These are phyloP conservation scores for Polylopha cassiicola DNA, from an alignment of 2,888 invertebrate species.

Conservation along the genomic window DNA sequence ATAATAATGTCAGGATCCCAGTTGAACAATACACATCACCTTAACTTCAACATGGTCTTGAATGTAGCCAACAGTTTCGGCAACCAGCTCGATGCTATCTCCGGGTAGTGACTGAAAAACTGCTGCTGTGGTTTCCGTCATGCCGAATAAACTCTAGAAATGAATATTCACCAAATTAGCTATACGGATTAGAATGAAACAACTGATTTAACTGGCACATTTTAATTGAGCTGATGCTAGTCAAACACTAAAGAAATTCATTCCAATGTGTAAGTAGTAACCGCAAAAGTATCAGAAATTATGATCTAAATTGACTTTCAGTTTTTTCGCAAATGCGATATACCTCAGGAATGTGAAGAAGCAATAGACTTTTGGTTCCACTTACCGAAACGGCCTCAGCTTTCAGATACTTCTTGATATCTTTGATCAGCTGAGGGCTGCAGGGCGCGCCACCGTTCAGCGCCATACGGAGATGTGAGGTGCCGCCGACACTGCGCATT, in stretches of 20 bases:
- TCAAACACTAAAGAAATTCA: too few species aligned
- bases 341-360: too few species aligned
- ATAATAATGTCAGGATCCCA: too few species aligned
- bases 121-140: slow-evolving; percentile 79
- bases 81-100: slow-evolving; percentile 69
- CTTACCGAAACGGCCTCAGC: slow-evolving; percentile 72
- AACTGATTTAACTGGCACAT: too few species aligned
- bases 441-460: slow-evolving; percentile 87
- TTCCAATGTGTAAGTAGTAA: too few species aligned
- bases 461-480: slow-evolving; percentile 66
- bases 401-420: slow-evolving; percentile 71
- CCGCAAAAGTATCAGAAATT: too few species aligned
- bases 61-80: slow-evolving; percentile 78
- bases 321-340: too few species aligned
- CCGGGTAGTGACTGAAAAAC: slow-evolving; percentile 74
- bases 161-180: slow-evolving; percentile 3
- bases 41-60: slow-evolving; percentile 79
- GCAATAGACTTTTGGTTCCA: slow-evolving; percentile 18
- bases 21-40: slow-evolving; percentile 52
- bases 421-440: slow-evolving; percentile 79
- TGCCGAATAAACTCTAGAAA: slow-evolving; percentile 77
- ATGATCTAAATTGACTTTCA: too few species aligned
- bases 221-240: too few species aligned
- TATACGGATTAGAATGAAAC: slow-evolving; percentile 1
- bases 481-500: slow-evolving; percentile 54